A percentile compares a stretch with the other conserved stretches of the same genome.
Conservation (phyloP, 2,888 invertebrate genomes). For the Tetropium fuscum region DNA sequence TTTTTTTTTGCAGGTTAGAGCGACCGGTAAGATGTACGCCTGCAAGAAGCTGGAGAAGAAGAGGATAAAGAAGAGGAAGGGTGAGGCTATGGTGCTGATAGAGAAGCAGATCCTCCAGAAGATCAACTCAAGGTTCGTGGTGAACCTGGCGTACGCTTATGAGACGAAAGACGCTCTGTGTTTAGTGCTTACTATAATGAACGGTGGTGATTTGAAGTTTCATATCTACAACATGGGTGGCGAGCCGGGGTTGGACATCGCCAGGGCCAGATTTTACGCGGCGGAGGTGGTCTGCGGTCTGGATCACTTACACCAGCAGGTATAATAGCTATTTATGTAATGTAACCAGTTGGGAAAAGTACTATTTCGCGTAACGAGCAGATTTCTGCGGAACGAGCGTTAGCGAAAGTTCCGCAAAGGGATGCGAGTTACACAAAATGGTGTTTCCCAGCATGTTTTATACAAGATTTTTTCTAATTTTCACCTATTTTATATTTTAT, state of each 20-base stretch:
- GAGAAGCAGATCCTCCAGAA: conserved; percentile 99
- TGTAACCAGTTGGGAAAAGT: neutral
- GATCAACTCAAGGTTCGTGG: conserved; percentile 98
- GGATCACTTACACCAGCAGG: conserved; percentile 94
- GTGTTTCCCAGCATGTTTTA: too few relatives aligned
- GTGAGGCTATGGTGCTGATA: conserved; percentile 98
- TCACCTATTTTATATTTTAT: too few relatives aligned
- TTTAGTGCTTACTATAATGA: conserved; percentile 98
- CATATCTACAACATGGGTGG: conserved; percentile 99
- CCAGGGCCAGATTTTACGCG: conserved; percentile 93
- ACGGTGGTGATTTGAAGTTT: conserved; percentile 99
- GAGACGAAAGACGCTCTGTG: conserved; percentile 99
- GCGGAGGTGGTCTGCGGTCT: conserved; percentile 97
- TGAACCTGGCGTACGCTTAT: conserved; percentile 98
- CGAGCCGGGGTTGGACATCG: conserved; percentile 92
- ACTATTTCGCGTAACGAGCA: too few relatives aligned
- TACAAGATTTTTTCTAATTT: too few relatives aligned
- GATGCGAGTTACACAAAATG: too few relatives aligned
- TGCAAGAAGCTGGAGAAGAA: conserved; percentile 99
- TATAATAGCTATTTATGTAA: conserved; percentile 33
- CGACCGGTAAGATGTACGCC: conserved; percentile 99
- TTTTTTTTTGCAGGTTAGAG: conserved; percentile 78
- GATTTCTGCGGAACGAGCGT: too few relatives aligned
- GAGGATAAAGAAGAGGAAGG: conserved; percentile 97
- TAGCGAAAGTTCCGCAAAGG: too few relatives aligned